Percentiles rank a stretch among this genome's conserved stretches.
Conservation (phyloP, 2,888 invertebrate species). For the Drosophila mimica region DNA sequence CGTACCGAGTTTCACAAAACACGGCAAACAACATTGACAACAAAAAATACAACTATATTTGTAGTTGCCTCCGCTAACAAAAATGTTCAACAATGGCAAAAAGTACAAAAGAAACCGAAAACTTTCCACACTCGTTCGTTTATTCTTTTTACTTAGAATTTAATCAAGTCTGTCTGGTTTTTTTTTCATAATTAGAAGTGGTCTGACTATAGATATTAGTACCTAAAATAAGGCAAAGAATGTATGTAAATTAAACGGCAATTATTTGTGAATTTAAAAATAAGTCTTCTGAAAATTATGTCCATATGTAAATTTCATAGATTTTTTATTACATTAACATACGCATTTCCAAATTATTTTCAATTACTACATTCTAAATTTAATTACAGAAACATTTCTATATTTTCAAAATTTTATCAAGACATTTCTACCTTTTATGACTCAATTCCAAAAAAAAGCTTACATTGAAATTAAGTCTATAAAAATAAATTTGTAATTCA, state of each 20-base stretch:
- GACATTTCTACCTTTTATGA: slow-evolving; percentile 53
- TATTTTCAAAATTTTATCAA: neutral
- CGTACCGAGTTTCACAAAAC: slow-evolving; percentile 46
- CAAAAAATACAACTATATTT: slow-evolving; percentile 10
- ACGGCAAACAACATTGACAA: slow-evolving; percentile 10
- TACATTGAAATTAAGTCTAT: slow-evolving; percentile 34
- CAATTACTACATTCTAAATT: neutral
- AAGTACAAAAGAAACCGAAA: slow-evolving; percentile 29
- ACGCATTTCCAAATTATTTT: neutral
- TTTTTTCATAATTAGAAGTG: neutral
- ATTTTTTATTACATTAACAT: neutral
- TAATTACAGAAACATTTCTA: neutral
- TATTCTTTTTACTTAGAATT: slow-evolving; percentile 17
- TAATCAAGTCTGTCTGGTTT: neutral
- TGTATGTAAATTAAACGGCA: neutral
- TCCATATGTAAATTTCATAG: neutral
- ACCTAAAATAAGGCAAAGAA: neutral
- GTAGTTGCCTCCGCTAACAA: slow-evolving; percentile 23
- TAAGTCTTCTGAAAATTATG: neutral
- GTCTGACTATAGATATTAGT: neutral
- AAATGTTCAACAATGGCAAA: slow-evolving; percentile 17
- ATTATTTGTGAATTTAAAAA: neutral
- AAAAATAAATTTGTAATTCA: slow-evolving; percentile 47
- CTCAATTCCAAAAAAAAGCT: slow-evolving; percentile 31
- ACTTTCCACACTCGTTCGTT: slow-evolving; percentile 43